These are phyloP conservation scores for Pimephales promelas DNA, from an alignment of 2,113 vertebrate species.

Conservation along the genomic window DNA sequence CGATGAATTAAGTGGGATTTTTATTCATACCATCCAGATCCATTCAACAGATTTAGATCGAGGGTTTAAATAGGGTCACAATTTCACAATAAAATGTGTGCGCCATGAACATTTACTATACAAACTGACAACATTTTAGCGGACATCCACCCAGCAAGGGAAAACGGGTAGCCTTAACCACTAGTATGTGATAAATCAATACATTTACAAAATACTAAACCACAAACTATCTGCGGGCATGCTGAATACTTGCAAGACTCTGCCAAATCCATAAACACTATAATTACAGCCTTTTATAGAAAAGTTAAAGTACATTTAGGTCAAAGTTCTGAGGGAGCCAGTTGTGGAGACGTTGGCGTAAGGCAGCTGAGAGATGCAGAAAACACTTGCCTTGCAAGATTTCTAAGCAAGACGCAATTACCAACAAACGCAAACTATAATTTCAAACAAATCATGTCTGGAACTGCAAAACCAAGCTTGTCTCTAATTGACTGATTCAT, in stretches of 20 bases:
- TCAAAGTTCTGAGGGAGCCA: constrained; percentile 39
- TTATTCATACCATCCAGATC: neutral
- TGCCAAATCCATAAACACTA: constrained; percentile 51
- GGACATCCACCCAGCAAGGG: constrained; percentile 15
- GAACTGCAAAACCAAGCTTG: constrained; percentile 37
- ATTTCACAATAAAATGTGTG: constrained; percentile 4
- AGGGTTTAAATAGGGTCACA: neutral
- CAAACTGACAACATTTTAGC: constrained; percentile 4
- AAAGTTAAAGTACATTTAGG: constrained; percentile 53
- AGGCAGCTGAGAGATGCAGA: constrained; percentile 35
- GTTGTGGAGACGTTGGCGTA: constrained; percentile 39
- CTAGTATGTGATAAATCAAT: constrained; percentile 54
- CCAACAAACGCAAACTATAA: constrained; percentile 48
- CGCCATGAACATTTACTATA: neutral
- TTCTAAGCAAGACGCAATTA: constrained; percentile 33
- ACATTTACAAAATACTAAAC: constrained; percentile 47
- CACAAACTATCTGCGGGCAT: constrained; percentile 48
- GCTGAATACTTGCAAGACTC: constrained; percentile 31
- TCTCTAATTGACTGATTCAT: constrained; percentile 37
- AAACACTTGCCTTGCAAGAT: constrained; percentile 52
- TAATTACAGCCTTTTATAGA: constrained; percentile 53
- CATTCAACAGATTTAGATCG: neutral
- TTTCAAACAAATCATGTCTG: constrained; percentile 51
- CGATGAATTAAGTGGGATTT: neutral
- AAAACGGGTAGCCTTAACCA: constrained; percentile 37